A percentile compares a stretch with the other conserved stretches of the same genome.
Evolutionary conservation across 2,113 vertebrate species (phyloP).

Genomic region (Guaruba guarouba): DNA sequence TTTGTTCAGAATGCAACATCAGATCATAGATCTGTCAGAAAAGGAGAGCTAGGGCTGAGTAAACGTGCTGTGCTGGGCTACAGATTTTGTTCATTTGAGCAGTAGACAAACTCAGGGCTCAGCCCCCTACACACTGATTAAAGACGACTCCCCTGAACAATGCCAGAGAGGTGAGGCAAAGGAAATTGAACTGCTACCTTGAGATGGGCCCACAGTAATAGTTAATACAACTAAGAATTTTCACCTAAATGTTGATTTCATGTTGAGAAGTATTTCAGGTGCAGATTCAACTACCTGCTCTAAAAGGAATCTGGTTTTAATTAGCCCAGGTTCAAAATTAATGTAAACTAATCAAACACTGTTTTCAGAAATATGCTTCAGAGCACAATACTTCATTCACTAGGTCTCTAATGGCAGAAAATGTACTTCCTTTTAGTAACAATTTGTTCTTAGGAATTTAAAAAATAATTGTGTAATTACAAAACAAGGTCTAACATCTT

Average conservation of each 20-base stretch:
- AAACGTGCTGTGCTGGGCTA: background rate
- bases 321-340: background rate
- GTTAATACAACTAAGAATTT: background rate
- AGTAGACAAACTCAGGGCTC: background rate
- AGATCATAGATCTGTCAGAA: background rate
- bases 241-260: background rate
- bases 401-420: background rate
- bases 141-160: background rate
- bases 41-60: background rate
- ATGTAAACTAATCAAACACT: background rate
- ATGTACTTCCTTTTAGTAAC: background rate
- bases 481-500: background rate
- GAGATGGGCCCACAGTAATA: background rate
- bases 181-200: background rate
- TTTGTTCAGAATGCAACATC: background rate
- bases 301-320: background rate
- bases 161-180: background rate
- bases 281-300: background rate
- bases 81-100: background rate
- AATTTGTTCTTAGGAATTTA: background rate
- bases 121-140: background rate
- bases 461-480: background rate
- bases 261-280: background rate
- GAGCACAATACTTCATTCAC: background rate
- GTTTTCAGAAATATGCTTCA: background rate